Evolutionary conservation across 30 jellyfish, hydroid and myxozoan genomes (phyloP), one percentile per base, ranked within the genome.

Genomic region (Catostylus mosaicus): DNA sequence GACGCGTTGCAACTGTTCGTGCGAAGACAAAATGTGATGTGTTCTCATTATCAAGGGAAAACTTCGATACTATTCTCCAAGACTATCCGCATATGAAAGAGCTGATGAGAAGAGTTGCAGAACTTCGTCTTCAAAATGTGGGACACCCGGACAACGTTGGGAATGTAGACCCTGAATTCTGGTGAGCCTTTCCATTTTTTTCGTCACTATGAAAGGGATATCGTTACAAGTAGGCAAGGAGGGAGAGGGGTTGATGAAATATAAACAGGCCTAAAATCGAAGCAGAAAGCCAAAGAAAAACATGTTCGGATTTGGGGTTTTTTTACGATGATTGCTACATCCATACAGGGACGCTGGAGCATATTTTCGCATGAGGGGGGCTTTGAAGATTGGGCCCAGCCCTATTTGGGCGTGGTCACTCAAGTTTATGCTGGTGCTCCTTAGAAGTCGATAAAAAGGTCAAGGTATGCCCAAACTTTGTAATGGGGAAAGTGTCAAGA

Each of bases 1-100:
- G 88, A 34, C 76, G 95, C 27, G 69, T 62, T 2, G 88, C 95
- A 32, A 70, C 95, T 0, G 88, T 84, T 27, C 95, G 95, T 11
- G 83, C 95, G 1, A 31, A 73, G 24, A 73, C 88, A 12, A 66
- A 69, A 27, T 84, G 95, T 40, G 95, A 84, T 26, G 24, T 84
- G 73, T 84, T 59, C 51, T 73, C 95, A 3, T 57, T 84, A 22
- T 32, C 95, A 60, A n/a, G 72, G 14, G 84, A 73, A 3, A 54
- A 73, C 37, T 74, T 71, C 70, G 40, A 63, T 54, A 36, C 23
- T 4, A 73, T 75, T 1, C 36, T 66, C 30, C 57, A 73, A 61
- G 95, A 73, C 10, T 84, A 73, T 56, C 95, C 95, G 1, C 82
- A 75, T 26, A 63, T 84, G 87, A 73, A 47, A 33, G 95, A 84